Conservation (phyloP, 64 coral and sea anemone genomes). For the Montipora capricornis region DNA sequence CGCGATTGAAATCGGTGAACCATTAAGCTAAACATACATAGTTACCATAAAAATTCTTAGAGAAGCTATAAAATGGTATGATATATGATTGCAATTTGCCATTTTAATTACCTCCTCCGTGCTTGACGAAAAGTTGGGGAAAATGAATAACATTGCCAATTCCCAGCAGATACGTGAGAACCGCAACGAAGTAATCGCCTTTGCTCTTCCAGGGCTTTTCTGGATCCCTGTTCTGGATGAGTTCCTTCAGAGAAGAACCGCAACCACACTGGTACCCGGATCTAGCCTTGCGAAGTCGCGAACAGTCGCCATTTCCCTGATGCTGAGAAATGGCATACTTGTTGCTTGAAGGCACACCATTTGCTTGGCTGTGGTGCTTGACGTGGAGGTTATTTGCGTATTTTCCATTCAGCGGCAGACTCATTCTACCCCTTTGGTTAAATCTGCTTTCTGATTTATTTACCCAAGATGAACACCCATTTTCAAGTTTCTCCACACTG, state of each 20-base stretch:
- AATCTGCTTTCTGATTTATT: background rate
- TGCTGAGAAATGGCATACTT: background rate
- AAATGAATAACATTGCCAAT: slow-evolving; percentile 87
- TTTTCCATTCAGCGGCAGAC: slow-evolving; percentile 36
- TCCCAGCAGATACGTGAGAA: slow-evolving; percentile 77
- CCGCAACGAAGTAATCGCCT: slow-evolving; percentile 59
- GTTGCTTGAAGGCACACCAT: background rate
- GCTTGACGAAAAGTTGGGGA: slow-evolving; percentile 76
- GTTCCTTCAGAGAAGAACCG: background rate
- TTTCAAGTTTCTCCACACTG: background rate
- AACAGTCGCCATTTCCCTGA: background rate
- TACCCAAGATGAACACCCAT: background rate
- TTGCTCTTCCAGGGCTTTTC: slow-evolving; percentile 73
- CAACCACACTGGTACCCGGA: background rate
- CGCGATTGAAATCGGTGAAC: too few relatives aligned
- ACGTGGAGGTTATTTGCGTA: slow-evolving; percentile 16
- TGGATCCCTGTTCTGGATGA: background rate
- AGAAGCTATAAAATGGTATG: background rate
- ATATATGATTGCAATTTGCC: background rate
- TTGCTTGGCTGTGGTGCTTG: background rate
- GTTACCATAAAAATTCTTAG: background rate
- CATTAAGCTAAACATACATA: too few relatives aligned
- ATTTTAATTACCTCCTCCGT: slow-evolving; percentile 82
- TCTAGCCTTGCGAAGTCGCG: background rate
- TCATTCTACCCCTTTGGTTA: slow-evolving; percentile 20